A percentile compares a stretch with the other conserved stretches of the same genome.
These are phyloP conservation scores for Noctua janthe DNA, from an alignment of 2,888 invertebrate species.

Conservation along the genomic window DNA sequence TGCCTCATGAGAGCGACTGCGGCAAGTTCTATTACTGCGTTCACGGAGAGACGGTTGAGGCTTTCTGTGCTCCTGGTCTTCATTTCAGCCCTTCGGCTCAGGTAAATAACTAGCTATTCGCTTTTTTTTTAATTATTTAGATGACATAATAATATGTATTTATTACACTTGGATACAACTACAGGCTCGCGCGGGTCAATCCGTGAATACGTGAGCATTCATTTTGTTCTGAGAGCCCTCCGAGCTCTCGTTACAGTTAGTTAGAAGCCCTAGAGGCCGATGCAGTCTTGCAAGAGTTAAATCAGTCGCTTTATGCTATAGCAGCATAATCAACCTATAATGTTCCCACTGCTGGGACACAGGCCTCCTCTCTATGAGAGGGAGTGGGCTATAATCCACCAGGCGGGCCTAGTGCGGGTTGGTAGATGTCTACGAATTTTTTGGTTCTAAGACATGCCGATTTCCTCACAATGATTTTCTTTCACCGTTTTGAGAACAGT, in stretches of 20 bases:
- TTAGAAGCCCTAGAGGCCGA: neutral
- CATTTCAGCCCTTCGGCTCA: slow-evolving; percentile 64
- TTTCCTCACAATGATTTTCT: too few species aligned
- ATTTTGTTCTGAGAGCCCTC: neutral
- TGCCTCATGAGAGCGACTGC: slow-evolving; percentile 72
- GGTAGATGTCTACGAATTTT: too few species aligned
- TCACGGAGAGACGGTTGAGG: slow-evolving; percentile 58
- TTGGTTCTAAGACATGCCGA: too few species aligned
- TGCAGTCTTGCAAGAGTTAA: neutral
- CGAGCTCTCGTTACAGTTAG: neutral
- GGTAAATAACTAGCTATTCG: slow-evolving; percentile 25
- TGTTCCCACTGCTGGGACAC: too few species aligned
- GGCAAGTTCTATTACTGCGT: slow-evolving; percentile 57
- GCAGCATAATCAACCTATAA: too few species aligned
- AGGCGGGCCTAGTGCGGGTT: too few species aligned
- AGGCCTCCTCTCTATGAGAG: too few species aligned
- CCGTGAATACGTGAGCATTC: neutral
- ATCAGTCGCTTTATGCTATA: neutral
- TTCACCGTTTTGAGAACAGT: too few species aligned
- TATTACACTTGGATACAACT: neutral
- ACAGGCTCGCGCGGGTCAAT: neutral
- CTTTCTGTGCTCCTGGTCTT: slow-evolving; percentile 59
- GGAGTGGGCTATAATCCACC: too few species aligned
- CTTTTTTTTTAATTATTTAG: neutral
- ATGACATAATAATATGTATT: neutral